Evolutionary conservation across 2,888 invertebrate species (phyloP).

Genomic region (Conops quadrifasciatus): DNA sequence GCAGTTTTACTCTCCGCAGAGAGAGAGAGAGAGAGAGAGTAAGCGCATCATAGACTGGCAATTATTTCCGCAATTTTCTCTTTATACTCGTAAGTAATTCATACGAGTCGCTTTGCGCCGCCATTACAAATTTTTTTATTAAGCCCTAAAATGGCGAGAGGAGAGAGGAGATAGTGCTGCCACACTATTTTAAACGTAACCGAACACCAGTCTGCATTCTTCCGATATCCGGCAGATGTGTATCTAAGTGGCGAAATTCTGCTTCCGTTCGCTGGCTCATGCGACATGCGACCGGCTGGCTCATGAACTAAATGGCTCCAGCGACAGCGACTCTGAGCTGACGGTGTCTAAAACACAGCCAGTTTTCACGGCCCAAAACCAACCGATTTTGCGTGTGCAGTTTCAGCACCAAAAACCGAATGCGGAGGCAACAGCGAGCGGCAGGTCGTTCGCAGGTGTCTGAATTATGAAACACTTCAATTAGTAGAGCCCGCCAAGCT

Average conservation of each 20-base stretch:
- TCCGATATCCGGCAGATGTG: conserved; percentile 35
- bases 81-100: conserved; percentile 35
- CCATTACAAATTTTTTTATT: conserved; percentile 36
- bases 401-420: background rate
- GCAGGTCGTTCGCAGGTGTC: conserved; percentile 30
- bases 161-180: background rate
- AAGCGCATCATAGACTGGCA: too few species aligned
- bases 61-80: conserved; percentile 10
- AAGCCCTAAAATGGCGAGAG: conserved; percentile 16
- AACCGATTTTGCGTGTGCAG: background rate
- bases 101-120: conserved; percentile 35
- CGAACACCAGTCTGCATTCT: conserved; percentile 32
- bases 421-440: background rate
- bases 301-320: background rate
- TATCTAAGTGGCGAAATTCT: conserved; percentile 33
- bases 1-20: too few species aligned
- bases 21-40: too few species aligned
- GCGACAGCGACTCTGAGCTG: background rate
- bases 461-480: conserved; percentile 34
- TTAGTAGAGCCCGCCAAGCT: conserved; percentile 30
- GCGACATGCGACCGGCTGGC: background rate
- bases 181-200: conserved; percentile 36
- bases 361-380: background rate
- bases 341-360: background rate
- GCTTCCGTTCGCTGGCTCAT: background rate